Conservation (phyloP, 2,888 invertebrate genomes). For the Axea sp. region DNA sequence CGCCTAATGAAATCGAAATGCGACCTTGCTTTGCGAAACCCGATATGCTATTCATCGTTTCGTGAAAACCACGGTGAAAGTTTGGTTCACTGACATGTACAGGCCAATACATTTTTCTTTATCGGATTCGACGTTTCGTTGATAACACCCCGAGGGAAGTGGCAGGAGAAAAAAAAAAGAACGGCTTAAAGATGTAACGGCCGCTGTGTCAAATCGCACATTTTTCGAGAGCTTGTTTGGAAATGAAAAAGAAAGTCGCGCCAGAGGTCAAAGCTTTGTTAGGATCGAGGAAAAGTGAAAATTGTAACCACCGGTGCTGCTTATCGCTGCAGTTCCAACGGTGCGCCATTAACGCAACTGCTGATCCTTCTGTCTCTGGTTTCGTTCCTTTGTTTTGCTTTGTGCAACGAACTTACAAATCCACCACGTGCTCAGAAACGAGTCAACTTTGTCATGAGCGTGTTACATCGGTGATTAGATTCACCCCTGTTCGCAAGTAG, state of each 20-base stretch:
- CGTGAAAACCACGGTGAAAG: slow-evolving; percentile 53
- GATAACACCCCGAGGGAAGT: slow-evolving; percentile 36
- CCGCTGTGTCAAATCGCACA: slow-evolving; percentile 51
- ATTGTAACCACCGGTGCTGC: slow-evolving; percentile 27
- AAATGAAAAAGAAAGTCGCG: slow-evolving; percentile 56
- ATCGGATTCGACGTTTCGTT: slow-evolving; percentile 55
- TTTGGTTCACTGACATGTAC: slow-evolving; percentile 54
- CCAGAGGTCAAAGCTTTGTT: slow-evolving; percentile 58
- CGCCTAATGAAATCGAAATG: slow-evolving; percentile 61
- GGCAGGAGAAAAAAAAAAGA: slow-evolving; percentile 14
- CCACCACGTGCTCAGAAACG: no score
- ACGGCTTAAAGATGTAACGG: slow-evolving; percentile 26
- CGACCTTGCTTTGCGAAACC: slow-evolving; percentile 59
- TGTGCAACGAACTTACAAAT: no score
- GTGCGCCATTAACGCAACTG: slow-evolving; percentile 29
- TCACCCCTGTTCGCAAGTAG: no score
- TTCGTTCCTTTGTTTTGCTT: no score
- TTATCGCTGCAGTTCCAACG: slow-evolving; percentile 28
- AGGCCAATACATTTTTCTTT: slow-evolving; percentile 56
- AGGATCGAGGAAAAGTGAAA: slow-evolving; percentile 46
- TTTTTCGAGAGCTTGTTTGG: slow-evolving; percentile 38
- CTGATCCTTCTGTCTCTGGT: no score
- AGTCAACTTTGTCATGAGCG: no score
- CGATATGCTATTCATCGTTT: slow-evolving; percentile 44
- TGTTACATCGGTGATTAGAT: no score